Percentiles rank a stretch among this genome's conserved stretches.
Evolutionary conservation across 1,140 invertebrate species (phyloP).

Genomic region (Penaeus indicus): DNA sequence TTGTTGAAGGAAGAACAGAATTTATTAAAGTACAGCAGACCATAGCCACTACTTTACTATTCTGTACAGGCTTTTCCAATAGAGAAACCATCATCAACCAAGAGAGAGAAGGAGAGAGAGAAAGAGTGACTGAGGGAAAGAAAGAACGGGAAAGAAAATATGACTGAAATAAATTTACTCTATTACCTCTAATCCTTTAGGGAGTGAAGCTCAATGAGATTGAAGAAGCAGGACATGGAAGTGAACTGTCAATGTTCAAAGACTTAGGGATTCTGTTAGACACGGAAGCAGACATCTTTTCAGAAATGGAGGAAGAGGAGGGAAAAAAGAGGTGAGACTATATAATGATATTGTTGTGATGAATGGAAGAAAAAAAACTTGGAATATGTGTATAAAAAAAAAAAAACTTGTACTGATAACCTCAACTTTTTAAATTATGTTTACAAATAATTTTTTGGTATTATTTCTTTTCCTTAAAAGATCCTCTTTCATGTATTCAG

Average conservation of each 20-base stretch:
- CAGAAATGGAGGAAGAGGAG: not conserved
- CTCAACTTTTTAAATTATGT: not conserved
- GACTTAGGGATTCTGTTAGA: slow-evolving; percentile 70
- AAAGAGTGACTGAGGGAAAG: not conserved
- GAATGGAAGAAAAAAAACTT: not conserved
- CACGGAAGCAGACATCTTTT: slow-evolving; percentile 69
- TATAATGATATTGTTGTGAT: not conserved
- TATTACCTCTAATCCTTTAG: slow-evolving; percentile 28
- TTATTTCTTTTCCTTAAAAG: too few relatives aligned
- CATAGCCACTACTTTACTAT: too few relatives aligned
- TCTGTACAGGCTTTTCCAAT: too few relatives aligned
- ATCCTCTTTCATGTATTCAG: slow-evolving; percentile 66
- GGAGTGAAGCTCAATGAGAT: slow-evolving; percentile 59
- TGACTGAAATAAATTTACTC: not conserved
- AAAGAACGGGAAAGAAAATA: not conserved
- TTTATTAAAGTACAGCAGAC: too few relatives aligned
- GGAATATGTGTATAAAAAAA: too few relatives aligned
- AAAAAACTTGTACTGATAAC: too few relatives aligned
- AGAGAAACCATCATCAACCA: too few relatives aligned
- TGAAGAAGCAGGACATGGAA: slow-evolving; percentile 49
- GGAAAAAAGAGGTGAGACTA: slow-evolving; percentile 21
- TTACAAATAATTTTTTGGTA: too few relatives aligned
- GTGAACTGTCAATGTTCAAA: slow-evolving; percentile 59
- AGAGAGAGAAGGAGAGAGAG: not conserved
- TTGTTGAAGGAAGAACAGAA: too few relatives aligned